phyloP scores from a whole-genome alignment of 2,888 invertebrate genomes.

The Zygogramma bicolorata region DNA sequence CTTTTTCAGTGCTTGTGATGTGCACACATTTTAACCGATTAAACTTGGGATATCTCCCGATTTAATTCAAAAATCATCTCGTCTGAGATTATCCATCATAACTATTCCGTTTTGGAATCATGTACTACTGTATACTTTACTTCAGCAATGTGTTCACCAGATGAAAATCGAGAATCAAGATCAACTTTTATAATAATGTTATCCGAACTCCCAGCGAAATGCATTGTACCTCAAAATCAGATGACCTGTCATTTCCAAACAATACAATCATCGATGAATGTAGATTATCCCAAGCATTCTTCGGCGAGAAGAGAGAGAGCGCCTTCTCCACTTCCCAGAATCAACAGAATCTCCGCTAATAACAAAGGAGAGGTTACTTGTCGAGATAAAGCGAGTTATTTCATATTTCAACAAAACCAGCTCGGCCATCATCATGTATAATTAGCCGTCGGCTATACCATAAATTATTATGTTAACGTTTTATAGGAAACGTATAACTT shows the following conservation, averaged over 20 bases:
- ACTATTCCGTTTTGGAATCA: no score
- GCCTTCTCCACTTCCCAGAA: slow-evolving; percentile 28
- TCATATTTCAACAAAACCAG: slow-evolving; percentile 66
- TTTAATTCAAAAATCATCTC: no score
- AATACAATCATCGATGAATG: neutral
- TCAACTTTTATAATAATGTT: no score
- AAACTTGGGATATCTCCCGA: no score
- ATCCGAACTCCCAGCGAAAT: no score
- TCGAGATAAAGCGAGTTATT: slow-evolving; percentile 63
- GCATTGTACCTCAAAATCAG: neutral
- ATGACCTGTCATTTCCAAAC: neutral
- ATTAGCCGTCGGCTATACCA: slow-evolving; percentile 65
- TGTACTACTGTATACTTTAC: no score
- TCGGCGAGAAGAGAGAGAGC: neutral
- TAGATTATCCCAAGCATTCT: neutral
- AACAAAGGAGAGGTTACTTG: slow-evolving; percentile 61
- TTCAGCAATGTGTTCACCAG: no score
- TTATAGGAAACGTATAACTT: slow-evolving; percentile 64
- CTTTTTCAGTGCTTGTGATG: no score
- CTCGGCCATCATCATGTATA: slow-evolving; percentile 64
- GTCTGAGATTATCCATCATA: no score
- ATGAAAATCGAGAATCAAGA: no score
- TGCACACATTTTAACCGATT: no score
- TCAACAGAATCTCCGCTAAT: slow-evolving; percentile 60
- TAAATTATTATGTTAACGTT: slow-evolving; percentile 67